Evolutionary conservation across 2,888 invertebrate species (phyloP).

Genomic region (Galerucella nymphaeae): DNA sequence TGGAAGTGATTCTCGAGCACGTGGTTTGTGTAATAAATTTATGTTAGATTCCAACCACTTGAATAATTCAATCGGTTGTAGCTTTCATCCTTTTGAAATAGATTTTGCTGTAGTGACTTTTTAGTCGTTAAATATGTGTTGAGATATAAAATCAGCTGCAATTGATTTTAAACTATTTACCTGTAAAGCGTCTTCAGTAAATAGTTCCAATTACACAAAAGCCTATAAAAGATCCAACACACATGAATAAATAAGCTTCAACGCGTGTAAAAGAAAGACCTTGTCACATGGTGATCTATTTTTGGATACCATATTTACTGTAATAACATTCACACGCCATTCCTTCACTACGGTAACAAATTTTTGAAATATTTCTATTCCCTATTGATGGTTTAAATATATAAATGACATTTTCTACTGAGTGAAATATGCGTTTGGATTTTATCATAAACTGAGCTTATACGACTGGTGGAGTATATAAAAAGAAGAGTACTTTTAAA

Average conservation of each 20-base stretch:
- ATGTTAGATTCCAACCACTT: constrained; percentile 28
- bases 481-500: not conserved
- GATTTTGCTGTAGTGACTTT: not conserved
- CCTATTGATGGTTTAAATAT: constrained; percentile 32
- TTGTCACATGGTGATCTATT: constrained; percentile 21
- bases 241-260: constrained; percentile 34
- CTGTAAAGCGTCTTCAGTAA: no score
- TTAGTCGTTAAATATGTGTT: not conserved
- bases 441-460: constrained; percentile 6
- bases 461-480: not conserved
- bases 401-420: constrained; percentile 7
- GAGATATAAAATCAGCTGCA: not conserved
- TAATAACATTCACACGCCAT: constrained; percentile 29
- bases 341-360: constrained; percentile 30
- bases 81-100: constrained; percentile 18
- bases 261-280: constrained; percentile 28
- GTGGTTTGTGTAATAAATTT: constrained; percentile 36
- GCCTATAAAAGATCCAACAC: constrained; percentile 13
- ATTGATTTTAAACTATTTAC: no score
- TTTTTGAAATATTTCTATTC: constrained; percentile 34
- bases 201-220: constrained; percentile 12
- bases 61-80: constrained; percentile 21
- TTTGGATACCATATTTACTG: constrained; percentile 29
- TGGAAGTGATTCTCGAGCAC: constrained; percentile 34
- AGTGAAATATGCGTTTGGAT: constrained; percentile 9